Evolutionary conservation across 1,140 invertebrate genomes (phyloP), one percentile per base, ranked within the genome.

Genomic region (Aphis gossypii): DNA sequence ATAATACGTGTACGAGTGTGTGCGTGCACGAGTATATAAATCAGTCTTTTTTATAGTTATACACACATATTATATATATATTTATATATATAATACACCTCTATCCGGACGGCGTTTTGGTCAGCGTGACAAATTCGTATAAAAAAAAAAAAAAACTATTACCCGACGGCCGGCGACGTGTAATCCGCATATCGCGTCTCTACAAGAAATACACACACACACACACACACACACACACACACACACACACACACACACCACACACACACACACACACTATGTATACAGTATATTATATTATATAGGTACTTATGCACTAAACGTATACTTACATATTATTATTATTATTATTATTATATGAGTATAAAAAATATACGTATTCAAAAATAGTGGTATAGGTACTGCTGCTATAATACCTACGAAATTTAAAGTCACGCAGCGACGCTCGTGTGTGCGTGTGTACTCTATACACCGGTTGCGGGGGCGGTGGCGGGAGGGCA

Each of bases 31-130:
- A 76, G n/a, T 76, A n/a, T 68, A 68, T 76, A 76, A 76, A 76
- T 76, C 60, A 76, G 60, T 76, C 60, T n/a, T 76, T 76, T 76
- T 35, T 76, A 76, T 76, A 76, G 60, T n/a, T 76, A 76, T 14
- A 68, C 14, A 68, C 60, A n/a, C 30, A n/a, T n/a, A n/a, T 60
- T 5, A 76, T 18, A 76, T n/a, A 46, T 14, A 46, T 46, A 46
- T 46, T 0, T 35, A 35, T 35, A 35, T 35, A 35, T 35, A 35
- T 35, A 35, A 35, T 35, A 35, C 35, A 35, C 2, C 38, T 41
- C 3, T 41, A 18, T 76, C 5, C 14, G n/a, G n/a, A 76, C 30
- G n/a, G 60, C 30, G 60, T 76, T 76, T 76, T 76, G 60, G 60
- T 76, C 60, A 76, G 60, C 60, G 60, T 76, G 60, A n/a, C 60